These are phyloP conservation scores for Oreochromis aureus DNA, from an alignment of 2,113 vertebrate species.

Conservation along the genomic window DNA sequence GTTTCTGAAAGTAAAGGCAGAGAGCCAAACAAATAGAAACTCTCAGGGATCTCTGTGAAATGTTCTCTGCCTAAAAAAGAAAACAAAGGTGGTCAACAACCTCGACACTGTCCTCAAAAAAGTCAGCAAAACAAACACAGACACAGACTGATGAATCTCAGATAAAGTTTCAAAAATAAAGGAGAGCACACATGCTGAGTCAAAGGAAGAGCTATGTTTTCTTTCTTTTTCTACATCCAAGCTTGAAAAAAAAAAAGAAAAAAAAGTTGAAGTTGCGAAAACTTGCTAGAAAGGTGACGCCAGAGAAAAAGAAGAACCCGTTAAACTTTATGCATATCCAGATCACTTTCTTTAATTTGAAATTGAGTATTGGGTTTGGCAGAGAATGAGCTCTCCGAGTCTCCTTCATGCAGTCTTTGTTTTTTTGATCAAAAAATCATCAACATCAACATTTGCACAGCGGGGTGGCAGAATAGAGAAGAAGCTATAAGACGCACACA, in stretches of 20 bases:
- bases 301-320: neutral
- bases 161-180: neutral
- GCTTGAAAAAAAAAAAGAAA: neutral
- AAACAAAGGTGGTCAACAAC: neutral
- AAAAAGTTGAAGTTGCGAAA: neutral
- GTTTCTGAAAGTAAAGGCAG: neutral
- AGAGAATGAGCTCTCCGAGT: neutral
- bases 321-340: neutral
- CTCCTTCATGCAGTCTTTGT: neutral
- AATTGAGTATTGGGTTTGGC: neutral
- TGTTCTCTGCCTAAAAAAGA: neutral
- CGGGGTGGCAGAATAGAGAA: neutral
- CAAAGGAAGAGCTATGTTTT: neutral
- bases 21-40: neutral
- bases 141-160: neutral
- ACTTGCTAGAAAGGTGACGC: neutral
- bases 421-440: neutral
- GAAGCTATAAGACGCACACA: neutral
- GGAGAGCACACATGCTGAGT: neutral
- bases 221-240: neutral
- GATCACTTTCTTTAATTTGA: neutral
- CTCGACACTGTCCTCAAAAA: neutral
- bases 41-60: neutral
- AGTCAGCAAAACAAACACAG: neutral
- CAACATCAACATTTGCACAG: neutral